Conservation (phyloP, 2,888 invertebrate species). For the Mantis religiosa region DNA sequence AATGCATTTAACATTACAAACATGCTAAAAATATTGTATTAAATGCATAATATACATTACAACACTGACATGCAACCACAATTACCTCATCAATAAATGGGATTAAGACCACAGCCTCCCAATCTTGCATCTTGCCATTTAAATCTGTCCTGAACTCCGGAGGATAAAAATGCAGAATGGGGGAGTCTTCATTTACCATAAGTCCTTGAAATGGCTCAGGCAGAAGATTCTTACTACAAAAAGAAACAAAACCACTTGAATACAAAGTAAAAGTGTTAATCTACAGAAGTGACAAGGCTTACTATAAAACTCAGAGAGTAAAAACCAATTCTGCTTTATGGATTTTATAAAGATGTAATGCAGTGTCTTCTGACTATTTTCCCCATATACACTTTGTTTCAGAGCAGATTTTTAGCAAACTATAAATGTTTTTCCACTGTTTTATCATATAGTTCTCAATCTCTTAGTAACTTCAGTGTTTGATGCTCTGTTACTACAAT, state of each 20-base stretch:
- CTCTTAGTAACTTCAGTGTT: too few species aligned
- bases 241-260: not conserved
- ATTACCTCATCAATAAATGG: slow-evolving; percentile 84
- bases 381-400: too few species aligned
- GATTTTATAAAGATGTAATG: too few species aligned
- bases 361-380: too few species aligned
- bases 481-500: too few species aligned
- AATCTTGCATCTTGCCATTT: slow-evolving; percentile 92
- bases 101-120: slow-evolving; percentile 93
- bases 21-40: not conserved
- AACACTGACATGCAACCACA: not conserved
- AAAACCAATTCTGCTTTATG: too few species aligned
- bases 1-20: not conserved
- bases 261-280: too few species aligned
- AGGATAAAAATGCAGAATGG: slow-evolving; percentile 89
- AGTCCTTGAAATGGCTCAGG: slow-evolving; percentile 74
- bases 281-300: too few species aligned
- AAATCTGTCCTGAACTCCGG: slow-evolving; percentile 86
- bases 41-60: not conserved
- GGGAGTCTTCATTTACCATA: slow-evolving; percentile 72
- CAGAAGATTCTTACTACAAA: slow-evolving; percentile 63
- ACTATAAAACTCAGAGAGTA: too few species aligned
- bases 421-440: too few species aligned
- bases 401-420: too few species aligned
- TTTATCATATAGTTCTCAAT: too few species aligned